These are phyloP conservation scores for Siniperca knerii DNA, from an alignment of 2,113 vertebrate species.

Conservation along the genomic window DNA sequence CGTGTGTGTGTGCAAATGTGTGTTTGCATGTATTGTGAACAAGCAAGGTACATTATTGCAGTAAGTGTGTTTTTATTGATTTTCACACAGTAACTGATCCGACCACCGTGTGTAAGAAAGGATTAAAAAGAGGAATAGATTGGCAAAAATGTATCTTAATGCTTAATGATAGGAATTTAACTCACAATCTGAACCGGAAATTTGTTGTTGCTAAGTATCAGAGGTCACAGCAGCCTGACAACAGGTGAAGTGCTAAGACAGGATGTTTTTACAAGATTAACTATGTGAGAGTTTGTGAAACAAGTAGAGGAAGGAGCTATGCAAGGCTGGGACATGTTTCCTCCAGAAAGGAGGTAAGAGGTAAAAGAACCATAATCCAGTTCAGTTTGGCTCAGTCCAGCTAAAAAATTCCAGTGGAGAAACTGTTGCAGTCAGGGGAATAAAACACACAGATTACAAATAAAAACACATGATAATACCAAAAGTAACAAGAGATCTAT, in stretches of 20 bases:
- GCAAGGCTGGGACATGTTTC: constrained; percentile 35
- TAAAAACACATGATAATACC: not conserved
- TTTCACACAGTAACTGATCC: not conserved
- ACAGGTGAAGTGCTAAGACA: constrained; percentile 32
- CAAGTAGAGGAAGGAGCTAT: constrained; percentile 48
- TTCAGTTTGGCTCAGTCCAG: not conserved
- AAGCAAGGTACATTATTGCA: not conserved
- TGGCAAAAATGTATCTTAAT: not conserved
- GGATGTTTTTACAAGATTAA: constrained; percentile 53
- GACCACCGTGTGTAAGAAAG: not conserved
- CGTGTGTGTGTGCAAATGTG: not conserved
- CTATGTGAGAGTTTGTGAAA: constrained; percentile 36
- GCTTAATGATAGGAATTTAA: not conserved
- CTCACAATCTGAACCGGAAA: constrained; percentile 1
- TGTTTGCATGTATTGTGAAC: too few species aligned
- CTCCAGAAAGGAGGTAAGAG: constrained; percentile 31
- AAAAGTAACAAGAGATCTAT: not conserved
- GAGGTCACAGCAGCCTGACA: constrained; percentile 24
- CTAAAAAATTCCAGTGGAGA: not conserved
- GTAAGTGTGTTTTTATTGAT: not conserved
- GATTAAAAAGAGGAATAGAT: not conserved
- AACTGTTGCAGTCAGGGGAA: not conserved
- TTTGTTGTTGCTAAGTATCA: not conserved
- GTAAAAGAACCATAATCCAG: not conserved
- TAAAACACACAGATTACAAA: not conserved